Evolutionary conservation across 2,888 invertebrate genomes (phyloP).

Genomic region (Mycogona germanica): DNA sequence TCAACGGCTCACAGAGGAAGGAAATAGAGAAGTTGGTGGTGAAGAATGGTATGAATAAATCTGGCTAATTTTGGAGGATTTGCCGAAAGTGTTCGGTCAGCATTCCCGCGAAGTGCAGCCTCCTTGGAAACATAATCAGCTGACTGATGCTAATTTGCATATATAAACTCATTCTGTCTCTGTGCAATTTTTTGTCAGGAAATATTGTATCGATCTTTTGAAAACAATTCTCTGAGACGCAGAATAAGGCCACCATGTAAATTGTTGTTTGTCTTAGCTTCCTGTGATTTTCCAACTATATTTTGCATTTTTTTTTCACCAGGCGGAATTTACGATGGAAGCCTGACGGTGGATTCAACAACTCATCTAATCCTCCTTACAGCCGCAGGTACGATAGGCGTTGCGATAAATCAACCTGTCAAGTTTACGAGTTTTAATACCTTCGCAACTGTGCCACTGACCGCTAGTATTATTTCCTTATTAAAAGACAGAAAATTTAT

Average conservation of each 20-base stretch:
- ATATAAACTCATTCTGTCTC: too few species aligned
- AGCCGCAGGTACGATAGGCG: slow-evolving; percentile 40
- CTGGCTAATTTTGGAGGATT: slow-evolving; percentile 29
- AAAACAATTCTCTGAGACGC: not conserved
- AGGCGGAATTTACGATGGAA: slow-evolving; percentile 46
- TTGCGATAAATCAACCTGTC: too few species aligned
- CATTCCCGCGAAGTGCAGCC: too few species aligned
- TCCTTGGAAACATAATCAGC: too few species aligned
- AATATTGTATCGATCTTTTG: not conserved
- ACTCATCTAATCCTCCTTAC: slow-evolving; percentile 43
- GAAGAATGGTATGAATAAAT: slow-evolving; percentile 51
- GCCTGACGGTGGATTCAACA: slow-evolving; percentile 40
- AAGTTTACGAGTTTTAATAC: too few species aligned
- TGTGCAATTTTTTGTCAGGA: not conserved
- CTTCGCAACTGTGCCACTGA: too few species aligned
- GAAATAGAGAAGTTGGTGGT: slow-evolving; percentile 52
- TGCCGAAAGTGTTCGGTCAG: too few species aligned
- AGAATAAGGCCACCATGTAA: not conserved
- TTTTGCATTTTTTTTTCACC: not conserved
- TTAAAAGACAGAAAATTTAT: too few species aligned
- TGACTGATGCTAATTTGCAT: too few species aligned
- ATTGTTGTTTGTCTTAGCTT: not conserved
- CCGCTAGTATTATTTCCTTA: too few species aligned
- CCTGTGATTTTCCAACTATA: not conserved
- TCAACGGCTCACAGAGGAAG: slow-evolving; percentile 48